These are phyloP conservation scores for Philotrypesis tridentata DNA, from an alignment of 1,140 invertebrate genomes.

Conservation along the genomic window DNA sequence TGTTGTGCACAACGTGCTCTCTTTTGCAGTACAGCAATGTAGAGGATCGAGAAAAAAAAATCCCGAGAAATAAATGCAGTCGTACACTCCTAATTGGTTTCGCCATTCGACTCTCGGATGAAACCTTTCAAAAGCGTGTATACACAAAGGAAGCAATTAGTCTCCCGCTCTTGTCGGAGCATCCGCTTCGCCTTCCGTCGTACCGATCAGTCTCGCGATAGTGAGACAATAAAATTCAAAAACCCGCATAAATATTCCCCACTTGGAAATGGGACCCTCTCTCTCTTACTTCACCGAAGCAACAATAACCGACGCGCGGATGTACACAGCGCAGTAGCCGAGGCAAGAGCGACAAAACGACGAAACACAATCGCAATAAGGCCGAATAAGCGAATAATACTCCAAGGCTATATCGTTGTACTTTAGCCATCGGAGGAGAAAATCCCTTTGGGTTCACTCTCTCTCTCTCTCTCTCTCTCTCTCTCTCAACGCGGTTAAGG, in stretches of 20 bases:
- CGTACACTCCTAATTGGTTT: slow-evolving; percentile 18
- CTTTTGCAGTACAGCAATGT: no score
- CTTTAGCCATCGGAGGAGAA: slow-evolving; percentile 4
- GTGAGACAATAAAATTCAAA: slow-evolving; percentile 12
- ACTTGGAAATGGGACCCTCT: neutral
- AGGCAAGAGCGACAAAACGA: neutral
- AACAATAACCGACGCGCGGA: neutral
- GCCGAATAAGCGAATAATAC: slow-evolving; percentile 26
- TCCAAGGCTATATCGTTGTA: neutral
- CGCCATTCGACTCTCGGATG: neutral
- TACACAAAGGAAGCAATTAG: slow-evolving; percentile 33
- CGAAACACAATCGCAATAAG: slow-evolving; percentile 37
- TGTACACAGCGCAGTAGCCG: neutral
- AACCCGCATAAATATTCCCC: slow-evolving; percentile 12
- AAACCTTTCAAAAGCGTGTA: slow-evolving; percentile 1
- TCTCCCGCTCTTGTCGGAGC: neutral
- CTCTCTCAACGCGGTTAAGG: neutral
- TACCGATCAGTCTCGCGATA: neutral
- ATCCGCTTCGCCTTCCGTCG: neutral
- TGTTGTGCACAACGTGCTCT: no score
- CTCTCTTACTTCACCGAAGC: neutral
- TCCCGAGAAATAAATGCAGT: neutral
- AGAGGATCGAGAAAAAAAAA: neutral
- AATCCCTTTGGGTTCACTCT: neutral
- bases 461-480: neutral